Evolutionary conservation across 2,888 invertebrate species (phyloP).

Genomic region (Phengaris arion): DNA sequence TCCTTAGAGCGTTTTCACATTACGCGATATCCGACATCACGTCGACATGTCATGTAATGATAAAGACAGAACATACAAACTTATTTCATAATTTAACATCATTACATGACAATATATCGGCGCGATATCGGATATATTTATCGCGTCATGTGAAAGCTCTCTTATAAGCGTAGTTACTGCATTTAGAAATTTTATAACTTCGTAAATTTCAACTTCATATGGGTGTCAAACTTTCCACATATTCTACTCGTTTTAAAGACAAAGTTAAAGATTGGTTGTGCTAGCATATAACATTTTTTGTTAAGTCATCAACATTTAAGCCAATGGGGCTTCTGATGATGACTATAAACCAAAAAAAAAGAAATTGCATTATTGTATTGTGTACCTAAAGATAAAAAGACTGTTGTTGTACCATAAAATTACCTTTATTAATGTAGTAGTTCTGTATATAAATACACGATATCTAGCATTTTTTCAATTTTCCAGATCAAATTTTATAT

Average conservation of each 20-base stretch:
- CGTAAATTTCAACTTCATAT: slow-evolving; percentile 7
- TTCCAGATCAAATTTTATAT: not conserved
- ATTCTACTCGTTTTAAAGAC: not conserved
- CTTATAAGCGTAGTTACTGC: not conserved
- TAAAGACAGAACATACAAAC: too few species aligned
- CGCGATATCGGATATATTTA: too few species aligned
- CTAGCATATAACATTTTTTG: too few species aligned
- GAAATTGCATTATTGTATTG: not conserved
- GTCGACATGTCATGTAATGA: too few species aligned
- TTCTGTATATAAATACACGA: not conserved
- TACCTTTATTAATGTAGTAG: not conserved
- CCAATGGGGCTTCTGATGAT: too few species aligned
- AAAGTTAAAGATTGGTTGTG: not conserved
- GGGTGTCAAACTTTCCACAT: not conserved
- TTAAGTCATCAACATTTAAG: too few species aligned
- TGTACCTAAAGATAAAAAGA: not conserved
- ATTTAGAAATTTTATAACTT: not conserved
- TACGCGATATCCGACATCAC: too few species aligned
- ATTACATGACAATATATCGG: too few species aligned
- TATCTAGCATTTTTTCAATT: not conserved
- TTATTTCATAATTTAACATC: too few species aligned
- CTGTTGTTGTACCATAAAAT: not conserved
- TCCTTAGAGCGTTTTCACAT: too few species aligned
- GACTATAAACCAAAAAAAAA: too few species aligned
- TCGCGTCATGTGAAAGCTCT: too few species aligned